These are phyloP conservation scores for Sebastes oblongus DNA, from an alignment of 2,797 vertebrate species.

Conservation along the genomic window DNA sequence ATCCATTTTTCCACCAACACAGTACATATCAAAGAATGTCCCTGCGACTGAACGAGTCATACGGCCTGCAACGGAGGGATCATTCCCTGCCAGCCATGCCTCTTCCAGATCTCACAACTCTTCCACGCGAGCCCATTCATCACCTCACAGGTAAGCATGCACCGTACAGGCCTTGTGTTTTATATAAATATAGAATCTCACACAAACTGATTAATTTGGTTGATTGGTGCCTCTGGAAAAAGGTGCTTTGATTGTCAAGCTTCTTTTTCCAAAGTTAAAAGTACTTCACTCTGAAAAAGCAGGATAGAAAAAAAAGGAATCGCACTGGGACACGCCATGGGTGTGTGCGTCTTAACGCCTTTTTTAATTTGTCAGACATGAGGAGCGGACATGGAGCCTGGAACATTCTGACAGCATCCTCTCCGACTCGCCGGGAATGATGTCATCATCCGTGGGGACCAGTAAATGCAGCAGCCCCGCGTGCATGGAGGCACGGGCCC, in stretches of 20 bases:
- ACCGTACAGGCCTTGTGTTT: not conserved
- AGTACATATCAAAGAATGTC: constrained; percentile 97
- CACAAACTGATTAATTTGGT: not conserved
- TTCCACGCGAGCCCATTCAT: constrained; percentile 93
- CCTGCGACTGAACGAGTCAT: constrained; percentile 93
- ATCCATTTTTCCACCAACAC: constrained; percentile 53
- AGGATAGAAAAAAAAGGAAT: not conserved
- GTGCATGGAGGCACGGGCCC: constrained; percentile 92
- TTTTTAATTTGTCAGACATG: constrained; percentile 84
- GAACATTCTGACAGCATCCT: constrained; percentile 93
- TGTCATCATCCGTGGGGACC: constrained; percentile 95
- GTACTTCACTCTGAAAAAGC: not conserved
- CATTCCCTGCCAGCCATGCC: constrained; percentile 93
- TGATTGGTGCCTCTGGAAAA: not conserved
- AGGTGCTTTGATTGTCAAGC: not conserved
- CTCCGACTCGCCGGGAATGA: constrained; percentile 94
- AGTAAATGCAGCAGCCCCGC: constrained; percentile 99
- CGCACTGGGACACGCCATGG: constrained; percentile 2
- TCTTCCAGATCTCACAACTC: constrained; percentile 97
- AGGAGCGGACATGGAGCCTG: constrained; percentile 97
- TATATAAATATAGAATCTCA: not conserved
- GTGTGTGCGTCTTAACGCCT: constrained; percentile 55
- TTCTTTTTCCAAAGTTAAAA: not conserved
- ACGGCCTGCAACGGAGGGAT: constrained; percentile 90
- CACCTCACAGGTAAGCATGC: constrained; percentile 87